These are phyloP conservation scores for Melanotaenia duboulayi DNA, from an alignment of 2,113 vertebrate genomes.

Conservation along the genomic window DNA sequence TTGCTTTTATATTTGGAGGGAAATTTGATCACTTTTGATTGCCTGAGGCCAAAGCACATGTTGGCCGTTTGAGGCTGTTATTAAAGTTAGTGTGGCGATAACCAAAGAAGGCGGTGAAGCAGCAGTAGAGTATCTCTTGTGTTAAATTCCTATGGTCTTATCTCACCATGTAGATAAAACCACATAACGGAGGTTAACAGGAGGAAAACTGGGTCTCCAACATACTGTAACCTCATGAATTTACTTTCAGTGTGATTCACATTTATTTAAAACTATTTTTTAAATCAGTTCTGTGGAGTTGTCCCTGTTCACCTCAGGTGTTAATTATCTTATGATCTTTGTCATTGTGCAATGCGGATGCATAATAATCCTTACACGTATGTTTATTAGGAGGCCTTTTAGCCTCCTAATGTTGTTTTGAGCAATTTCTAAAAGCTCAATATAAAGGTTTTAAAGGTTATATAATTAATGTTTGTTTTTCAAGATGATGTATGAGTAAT, in stretches of 20 bases:
- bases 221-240: not conserved
- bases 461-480: too few species aligned
- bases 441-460: too few species aligned
- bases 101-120: slow-evolving; percentile 60
- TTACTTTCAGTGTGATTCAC: not conserved
- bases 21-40: slow-evolving; percentile 1
- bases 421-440: not conserved
- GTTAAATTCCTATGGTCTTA: slow-evolving; percentile 45
- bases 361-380: not conserved
- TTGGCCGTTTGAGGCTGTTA: slow-evolving; percentile 38
- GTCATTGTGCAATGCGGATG: not conserved
- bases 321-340: not conserved
- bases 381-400: not conserved
- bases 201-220: slow-evolving; percentile 13
- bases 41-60: slow-evolving; percentile 12
- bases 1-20: slow-evolving; percentile 25
- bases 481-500: too few species aligned
- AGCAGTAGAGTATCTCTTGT: not conserved
- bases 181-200: slow-evolving; percentile 7
- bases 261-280: not conserved
- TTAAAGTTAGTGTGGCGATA: slow-evolving; percentile 38
- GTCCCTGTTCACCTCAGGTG: not conserved
- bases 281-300: not conserved
- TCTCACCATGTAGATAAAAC: slow-evolving; percentile 30
- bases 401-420: not conserved